Base-by-base conservation (phyloP, 2,888 invertebrate genomes). In the Hemicrepidius hirtus region DNA sequence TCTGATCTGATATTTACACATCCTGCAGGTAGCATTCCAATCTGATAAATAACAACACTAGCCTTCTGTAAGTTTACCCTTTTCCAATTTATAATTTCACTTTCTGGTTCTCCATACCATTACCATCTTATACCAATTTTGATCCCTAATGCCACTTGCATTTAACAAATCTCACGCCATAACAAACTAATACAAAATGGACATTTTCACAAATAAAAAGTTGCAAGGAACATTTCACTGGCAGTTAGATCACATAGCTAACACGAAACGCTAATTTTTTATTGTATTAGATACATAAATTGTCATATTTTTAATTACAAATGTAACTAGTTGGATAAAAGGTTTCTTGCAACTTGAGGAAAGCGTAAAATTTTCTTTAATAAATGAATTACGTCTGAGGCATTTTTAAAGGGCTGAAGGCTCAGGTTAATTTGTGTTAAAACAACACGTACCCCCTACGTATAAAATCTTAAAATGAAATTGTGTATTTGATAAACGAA, bases 401-500 rank as follows among this genome's bases (percentile, higher is more conserved):
- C 37, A n/a, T 32, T 57, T 16, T 37, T 20, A 57, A 37, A 20
- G 35, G 16, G 57, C 10, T 18, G 18, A 57, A 57, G 57, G 28
- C n/a, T 37, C 24, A 6, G 28, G 18, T 37, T 37, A 37, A 32
- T 57, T 57, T 12, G 32, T 20, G 21, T 35, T 37, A 55, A 66
- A 66, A 57, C 40, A 53, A 66, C 66, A 66, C 44, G 57, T 41
- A 53, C 37, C 18, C 53, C 62, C 67, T 71, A 71, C 21, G 60
- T 67, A 55, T 68, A 72, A 63, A 72, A 68, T 50, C 66, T 68
- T 63, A 63, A 64, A 72, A 62, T 41, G 64, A 72, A 67, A 60
- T 50, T 62, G 64, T 68, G 72, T 59, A 72, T 64, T 72, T 72
- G 68, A 72, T 57, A 72, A 67, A 64, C 21, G 12, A 20, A 63